These are phyloP conservation scores for Thaumatotibia leucotreta DNA, from an alignment of 1,140 invertebrate species.

Conservation along the genomic window DNA sequence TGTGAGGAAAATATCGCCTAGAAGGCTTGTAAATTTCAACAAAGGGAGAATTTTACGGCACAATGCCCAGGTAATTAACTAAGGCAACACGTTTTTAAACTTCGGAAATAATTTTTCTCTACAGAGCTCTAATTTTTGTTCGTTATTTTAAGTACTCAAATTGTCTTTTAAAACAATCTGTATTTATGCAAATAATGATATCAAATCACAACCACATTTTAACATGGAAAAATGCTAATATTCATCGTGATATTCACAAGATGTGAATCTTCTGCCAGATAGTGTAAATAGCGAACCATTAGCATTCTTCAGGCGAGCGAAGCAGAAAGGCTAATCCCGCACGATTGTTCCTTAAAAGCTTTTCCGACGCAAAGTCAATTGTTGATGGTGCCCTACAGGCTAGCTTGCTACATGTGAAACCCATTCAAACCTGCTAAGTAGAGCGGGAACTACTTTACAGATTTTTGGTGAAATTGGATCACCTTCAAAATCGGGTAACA, in stretches of 20 bases:
- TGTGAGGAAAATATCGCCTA: not conserved
- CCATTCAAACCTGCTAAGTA: conserved; percentile 1
- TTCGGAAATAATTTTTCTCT: not conserved
- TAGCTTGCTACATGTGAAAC: not conserved
- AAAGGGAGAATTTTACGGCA: conserved; percentile 2
- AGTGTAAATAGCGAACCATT: conserved; percentile 24
- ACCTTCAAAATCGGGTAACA: no score
- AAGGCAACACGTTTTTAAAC: conserved; percentile 8
- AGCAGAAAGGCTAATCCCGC: conserved; percentile 21
- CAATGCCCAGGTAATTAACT: conserved; percentile 3
- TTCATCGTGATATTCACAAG: no score
- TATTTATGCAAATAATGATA: no score
- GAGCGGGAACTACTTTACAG: not conserved
- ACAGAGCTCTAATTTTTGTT: not conserved
- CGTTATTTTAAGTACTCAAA: no score
- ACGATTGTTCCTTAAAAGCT: conserved; percentile 33
- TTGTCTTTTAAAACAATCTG: no score
- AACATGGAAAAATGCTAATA: no score
- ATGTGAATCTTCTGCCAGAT: not conserved
- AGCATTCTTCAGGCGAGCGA: conserved; percentile 18
- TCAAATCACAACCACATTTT: no score
- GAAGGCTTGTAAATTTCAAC: conserved; percentile 10
- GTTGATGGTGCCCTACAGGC: conserved; percentile 16
- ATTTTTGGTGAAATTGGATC: not conserved
- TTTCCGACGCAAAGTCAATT: conserved; percentile 27